Conservation (phyloP, 2,113 vertebrate species). For the Ciconia boyciana region DNA sequence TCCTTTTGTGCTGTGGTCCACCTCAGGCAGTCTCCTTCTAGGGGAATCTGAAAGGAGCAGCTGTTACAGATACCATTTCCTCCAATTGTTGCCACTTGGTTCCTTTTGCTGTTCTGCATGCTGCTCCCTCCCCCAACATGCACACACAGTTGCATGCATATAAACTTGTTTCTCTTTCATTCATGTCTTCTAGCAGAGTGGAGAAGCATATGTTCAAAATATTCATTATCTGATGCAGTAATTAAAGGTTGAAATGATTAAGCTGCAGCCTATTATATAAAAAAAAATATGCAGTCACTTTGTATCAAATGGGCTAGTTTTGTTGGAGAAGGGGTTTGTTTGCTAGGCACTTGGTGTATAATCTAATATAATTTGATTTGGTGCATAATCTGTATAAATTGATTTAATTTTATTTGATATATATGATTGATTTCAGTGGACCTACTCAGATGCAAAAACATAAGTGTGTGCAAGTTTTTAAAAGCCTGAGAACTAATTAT, state of each 20-base stretch:
- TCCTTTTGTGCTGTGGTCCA: conserved; percentile 84
- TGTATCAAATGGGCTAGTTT: not conserved
- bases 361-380: conserved; percentile 5
- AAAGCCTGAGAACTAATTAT: conserved; percentile 18
- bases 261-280: conserved; percentile 4
- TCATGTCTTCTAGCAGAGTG: conserved; percentile 66
- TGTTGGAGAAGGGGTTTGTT: not conserved
- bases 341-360: not conserved
- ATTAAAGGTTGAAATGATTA: conserved; percentile 71
- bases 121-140: conserved; percentile 18
- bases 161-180: conserved; percentile 78
- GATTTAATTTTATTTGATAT: conserved; percentile 16
- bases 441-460: not conserved
- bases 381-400: conserved; percentile 21
- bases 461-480: not conserved
- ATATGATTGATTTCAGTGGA: conserved; percentile 11
- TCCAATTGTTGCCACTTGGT: conserved; percentile 76
- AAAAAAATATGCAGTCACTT: conserved; percentile 36
- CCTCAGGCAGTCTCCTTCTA: conserved; percentile 86
- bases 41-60: conserved; percentile 87
- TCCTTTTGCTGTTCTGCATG: conserved; percentile 20
- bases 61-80: conserved; percentile 83
- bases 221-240: conserved; percentile 78
- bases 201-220: conserved; percentile 84
- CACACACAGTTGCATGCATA: conserved; percentile 73